Evolutionary conservation across 2,888 invertebrate genomes (phyloP).

Genomic region (Xanthostigma xanthostigma): DNA sequence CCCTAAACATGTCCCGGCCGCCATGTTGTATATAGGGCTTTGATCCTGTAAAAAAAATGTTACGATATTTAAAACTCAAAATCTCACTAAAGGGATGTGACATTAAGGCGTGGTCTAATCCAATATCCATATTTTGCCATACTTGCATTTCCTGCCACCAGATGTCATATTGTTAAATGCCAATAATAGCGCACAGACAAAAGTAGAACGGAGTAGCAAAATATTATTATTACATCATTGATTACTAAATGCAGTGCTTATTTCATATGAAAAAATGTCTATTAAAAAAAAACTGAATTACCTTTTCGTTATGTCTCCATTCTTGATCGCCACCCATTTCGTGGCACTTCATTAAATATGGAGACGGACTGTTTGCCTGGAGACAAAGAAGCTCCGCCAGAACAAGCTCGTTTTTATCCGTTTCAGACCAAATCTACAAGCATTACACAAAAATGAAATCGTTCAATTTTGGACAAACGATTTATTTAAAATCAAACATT

Average conservation of each 20-base stretch:
- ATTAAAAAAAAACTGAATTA: constrained; percentile 24
- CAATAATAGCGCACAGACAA: too few species aligned
- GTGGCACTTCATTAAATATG: constrained; percentile 79
- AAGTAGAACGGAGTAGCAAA: background rate
- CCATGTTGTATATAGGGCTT: constrained; percentile 71
- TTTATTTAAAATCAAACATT: constrained; percentile 7
- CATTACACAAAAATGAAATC: background rate
- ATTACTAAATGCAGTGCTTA: background rate
- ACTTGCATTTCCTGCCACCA: too few species aligned
- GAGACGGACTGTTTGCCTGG: constrained; percentile 50
- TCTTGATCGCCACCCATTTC: constrained; percentile 84
- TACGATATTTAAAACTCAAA: background rate
- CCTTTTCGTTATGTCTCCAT: constrained; percentile 70
- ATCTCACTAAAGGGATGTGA: too few species aligned
- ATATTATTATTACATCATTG: background rate
- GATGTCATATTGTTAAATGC: too few species aligned
- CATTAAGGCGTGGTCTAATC: too few species aligned
- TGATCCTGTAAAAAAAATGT: constrained; percentile 35
- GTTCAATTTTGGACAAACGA: background rate
- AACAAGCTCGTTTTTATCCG: constrained; percentile 67
- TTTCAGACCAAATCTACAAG: constrained; percentile 67
- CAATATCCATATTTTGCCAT: too few species aligned
- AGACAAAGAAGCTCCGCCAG: constrained; percentile 72
- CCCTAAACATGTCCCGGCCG: constrained; percentile 71
- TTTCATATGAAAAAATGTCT: background rate